Conservation (phyloP, 1,140 invertebrate genomes). For the Drosophila erecta region DNA sequence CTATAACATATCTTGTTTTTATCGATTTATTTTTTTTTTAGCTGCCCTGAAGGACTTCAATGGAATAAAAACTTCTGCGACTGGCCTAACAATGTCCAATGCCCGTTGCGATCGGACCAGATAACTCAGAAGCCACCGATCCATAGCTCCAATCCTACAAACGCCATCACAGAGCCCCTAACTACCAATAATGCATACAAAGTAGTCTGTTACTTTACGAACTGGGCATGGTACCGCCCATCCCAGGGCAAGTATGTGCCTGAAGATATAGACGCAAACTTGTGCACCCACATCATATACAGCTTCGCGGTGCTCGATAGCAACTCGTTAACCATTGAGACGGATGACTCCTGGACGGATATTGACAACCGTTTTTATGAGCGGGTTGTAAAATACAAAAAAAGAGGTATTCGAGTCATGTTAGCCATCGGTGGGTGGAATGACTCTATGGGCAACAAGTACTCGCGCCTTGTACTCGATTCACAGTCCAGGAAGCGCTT, state of each 20-base stretch:
- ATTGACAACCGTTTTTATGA: conserved; percentile 92
- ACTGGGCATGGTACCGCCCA: conserved; percentile 89
- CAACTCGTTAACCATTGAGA: conserved; percentile 87
- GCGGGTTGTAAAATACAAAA: conserved; percentile 89
- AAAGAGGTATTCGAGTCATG: conserved; percentile 77
- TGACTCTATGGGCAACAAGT: conserved; percentile 94
- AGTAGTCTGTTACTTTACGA: conserved; percentile 89
- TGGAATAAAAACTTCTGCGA: conserved; percentile 93
- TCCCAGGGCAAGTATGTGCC: conserved; percentile 88
- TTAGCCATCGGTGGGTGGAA: conserved; percentile 94
- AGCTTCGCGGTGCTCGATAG: conserved; percentile 89
- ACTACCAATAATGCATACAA: conserved; percentile 85
- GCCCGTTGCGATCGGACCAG: conserved; percentile 69
- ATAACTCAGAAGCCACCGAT: conserved; percentile 49
- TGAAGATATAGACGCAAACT: conserved; percentile 88
- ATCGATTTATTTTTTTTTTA: background rate
- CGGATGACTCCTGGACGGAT: conserved; percentile 89
- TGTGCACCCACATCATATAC: conserved; percentile 91
- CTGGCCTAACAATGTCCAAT: conserved; percentile 90
- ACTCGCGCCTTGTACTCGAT: conserved; percentile 92
- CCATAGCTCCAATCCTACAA: conserved; percentile 47
- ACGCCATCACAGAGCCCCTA: background rate
- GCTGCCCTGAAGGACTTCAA: conserved; percentile 89
- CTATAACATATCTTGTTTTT: background rate
- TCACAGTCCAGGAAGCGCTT: conserved; percentile 89